Base-by-base conservation (phyloP, 2,888 invertebrate genomes). In the Polydesmus complanatus region DNA sequence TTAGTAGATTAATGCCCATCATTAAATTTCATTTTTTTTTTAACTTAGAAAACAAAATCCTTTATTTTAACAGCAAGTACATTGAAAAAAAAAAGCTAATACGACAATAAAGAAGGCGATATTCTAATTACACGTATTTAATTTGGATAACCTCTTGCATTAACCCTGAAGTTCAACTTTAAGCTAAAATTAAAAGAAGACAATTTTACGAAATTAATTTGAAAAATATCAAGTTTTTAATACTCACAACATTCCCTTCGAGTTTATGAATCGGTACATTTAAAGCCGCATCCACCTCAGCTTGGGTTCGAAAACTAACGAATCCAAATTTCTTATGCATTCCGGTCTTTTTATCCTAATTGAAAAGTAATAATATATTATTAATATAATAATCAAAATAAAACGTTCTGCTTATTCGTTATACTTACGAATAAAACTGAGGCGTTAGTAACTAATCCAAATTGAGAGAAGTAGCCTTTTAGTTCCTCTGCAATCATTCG, bases 281-380 rank as follows among this genome's bases (percentile, higher is more conserved):
- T 27, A 53, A 52, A 11, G 61, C 63, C 2, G 27, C 50, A 49
- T 61, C 22, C 54, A n/a, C 57, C 3, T 22, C 61, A 11, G 52
- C 60, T 54, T 48, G 51, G 19, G 27, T 57, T 8, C 48, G 53
- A 54, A 61, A 61, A n/a, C 50, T 48, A 21, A 63, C 27, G 27
- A 61, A 61, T 1, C 63, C 63, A 50, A 25, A 63, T 18, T 58
- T 58, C 54, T 54, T 61, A 47, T 60, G 61, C 26, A 61, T 21
- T 22, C 63, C 63, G 25, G 61, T 63, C 14, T 61, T 58, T 53
- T 61, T 63, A 49, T 61, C 50, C 63, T 63, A 37, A 26, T 14
- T 5, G 18, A 54, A 54, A 60, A 22, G 3, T 14, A 8, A 8
- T 21, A 21, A 52, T 22, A 2, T n/a, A 50, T 50, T 58, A 19